phyloP scores from a whole-genome alignment of 2,797 vertebrate species.

The Pangasius macronema region DNA sequence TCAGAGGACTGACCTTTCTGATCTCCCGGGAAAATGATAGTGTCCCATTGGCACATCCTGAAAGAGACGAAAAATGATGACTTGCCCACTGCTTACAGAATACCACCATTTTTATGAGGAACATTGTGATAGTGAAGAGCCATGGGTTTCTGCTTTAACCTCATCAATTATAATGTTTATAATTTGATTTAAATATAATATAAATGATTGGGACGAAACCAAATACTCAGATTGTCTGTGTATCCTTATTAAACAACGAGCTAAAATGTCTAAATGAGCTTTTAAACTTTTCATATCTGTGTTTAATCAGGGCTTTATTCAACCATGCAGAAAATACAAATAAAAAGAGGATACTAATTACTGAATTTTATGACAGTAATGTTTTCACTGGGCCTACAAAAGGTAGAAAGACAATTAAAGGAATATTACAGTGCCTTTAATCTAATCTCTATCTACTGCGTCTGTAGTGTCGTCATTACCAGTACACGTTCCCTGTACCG shows the following conservation, averaged over 20 bases:
- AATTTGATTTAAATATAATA: not conserved
- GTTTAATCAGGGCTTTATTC: not conserved
- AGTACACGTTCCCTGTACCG: not conserved
- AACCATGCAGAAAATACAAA: not conserved
- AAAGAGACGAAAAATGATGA: constrained; percentile 23
- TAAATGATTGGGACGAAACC: not conserved
- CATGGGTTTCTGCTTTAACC: not conserved
- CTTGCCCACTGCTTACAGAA: not conserved
- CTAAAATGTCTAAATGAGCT: not conserved
- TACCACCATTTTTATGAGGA: not conserved
- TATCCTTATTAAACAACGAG: not conserved
- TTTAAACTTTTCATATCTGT: not conserved
- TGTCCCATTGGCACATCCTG: constrained; percentile 96
- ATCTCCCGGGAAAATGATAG: constrained; percentile 89
- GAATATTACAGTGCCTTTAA: not conserved
- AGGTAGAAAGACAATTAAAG: not conserved
- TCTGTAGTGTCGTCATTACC: not conserved
- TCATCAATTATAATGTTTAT: not conserved
- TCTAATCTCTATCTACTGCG: not conserved
- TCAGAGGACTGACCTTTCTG: constrained; percentile 69
- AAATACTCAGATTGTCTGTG: not conserved
- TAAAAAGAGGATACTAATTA: not conserved
- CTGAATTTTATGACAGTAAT: not conserved
- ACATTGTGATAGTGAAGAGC: not conserved
- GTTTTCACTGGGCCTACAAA: not conserved